These are phyloP conservation scores for Myoxocephalus aenaeus DNA, from an alignment of 2,797 vertebrate species.

Conservation along the genomic window DNA sequence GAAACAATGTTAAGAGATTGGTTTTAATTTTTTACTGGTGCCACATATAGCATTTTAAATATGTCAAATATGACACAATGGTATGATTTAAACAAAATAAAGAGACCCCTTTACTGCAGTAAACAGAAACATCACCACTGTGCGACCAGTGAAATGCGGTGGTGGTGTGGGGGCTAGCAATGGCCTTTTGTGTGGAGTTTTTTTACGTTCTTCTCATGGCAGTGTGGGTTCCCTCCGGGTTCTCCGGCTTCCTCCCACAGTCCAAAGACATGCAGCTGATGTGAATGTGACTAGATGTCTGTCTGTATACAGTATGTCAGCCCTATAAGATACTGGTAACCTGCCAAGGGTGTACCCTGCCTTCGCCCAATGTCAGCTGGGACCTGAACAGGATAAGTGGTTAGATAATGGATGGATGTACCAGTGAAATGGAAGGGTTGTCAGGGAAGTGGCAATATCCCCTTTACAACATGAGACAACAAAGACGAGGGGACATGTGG, in stretches of 20 bases:
- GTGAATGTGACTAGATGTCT: neutral
- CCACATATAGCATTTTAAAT: neutral
- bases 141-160: neutral
- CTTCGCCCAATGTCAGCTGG: neutral
- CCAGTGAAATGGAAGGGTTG: slow-evolving; percentile 10
- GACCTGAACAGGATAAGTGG: neutral
- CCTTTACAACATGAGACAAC: neutral
- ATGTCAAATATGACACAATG: neutral
- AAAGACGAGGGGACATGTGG: neutral
- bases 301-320: neutral
- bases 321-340: neutral
- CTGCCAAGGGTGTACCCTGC: neutral
- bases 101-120: slow-evolving; percentile 1
- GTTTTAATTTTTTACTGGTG: neutral
- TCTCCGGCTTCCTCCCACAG: neutral
- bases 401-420: neutral
- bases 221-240: neutral
- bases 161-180: too few species aligned
- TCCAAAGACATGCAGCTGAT: neutral
- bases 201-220: neutral
- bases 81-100: neutral
- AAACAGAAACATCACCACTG: slow-evolving; percentile 24
- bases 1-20: neutral
- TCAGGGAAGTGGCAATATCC: slow-evolving; percentile 8
- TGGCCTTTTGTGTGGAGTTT: too few species aligned